phyloP scores from a whole-genome alignment of 2,113 vertebrate species.

The Ceratotherium simum region DNA sequence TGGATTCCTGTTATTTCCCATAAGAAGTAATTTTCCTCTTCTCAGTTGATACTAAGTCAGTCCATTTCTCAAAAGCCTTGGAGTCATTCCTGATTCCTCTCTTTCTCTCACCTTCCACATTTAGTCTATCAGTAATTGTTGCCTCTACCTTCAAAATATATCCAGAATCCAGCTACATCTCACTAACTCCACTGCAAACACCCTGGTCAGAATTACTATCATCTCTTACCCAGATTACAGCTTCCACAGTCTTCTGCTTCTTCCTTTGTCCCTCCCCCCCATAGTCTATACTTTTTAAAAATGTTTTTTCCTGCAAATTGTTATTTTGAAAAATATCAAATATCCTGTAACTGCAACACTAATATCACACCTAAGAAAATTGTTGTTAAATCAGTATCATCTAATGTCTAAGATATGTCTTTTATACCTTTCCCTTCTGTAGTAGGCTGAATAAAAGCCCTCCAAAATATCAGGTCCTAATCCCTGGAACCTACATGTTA shows the following conservation, averaged over 20 bases:
- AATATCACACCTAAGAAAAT: neutral
- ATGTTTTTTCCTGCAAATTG: neutral
- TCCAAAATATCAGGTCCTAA: neutral
- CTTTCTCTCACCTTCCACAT: neutral
- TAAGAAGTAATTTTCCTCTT: neutral
- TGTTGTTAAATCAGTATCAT: neutral
- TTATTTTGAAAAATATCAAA: neutral
- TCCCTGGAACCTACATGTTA: neutral
- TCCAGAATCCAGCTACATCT: neutral
- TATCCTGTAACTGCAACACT: neutral
- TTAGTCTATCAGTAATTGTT: neutral
- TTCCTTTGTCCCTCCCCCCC: neutral
- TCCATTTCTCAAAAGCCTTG: neutral
- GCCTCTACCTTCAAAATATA: neutral
- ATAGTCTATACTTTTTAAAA: neutral
- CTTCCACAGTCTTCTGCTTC: neutral
- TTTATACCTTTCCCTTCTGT: neutral
- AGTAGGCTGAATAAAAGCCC: neutral
- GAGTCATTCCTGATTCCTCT: neutral
- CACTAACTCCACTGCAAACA: neutral
- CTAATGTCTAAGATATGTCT: neutral
- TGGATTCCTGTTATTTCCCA: neutral
- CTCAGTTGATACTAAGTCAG: neutral
- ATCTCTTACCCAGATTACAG: neutral
- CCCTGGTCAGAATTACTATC: neutral